phyloP scores from a whole-genome alignment of 2,888 invertebrate species.

The Pegoplata infirma region DNA sequence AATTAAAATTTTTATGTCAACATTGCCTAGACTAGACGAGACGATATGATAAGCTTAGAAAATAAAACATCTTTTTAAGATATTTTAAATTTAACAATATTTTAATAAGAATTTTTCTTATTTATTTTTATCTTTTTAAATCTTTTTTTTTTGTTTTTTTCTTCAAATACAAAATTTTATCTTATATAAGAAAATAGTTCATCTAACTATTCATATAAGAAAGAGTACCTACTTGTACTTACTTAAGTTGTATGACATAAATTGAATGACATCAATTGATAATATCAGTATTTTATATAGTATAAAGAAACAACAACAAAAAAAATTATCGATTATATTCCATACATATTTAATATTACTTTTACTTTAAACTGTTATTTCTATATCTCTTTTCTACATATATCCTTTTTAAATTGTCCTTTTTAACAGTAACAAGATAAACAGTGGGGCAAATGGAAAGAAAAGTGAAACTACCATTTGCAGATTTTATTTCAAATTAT shows the following conservation, averaged over 20 bases:
- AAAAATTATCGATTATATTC: conserved; percentile 44
- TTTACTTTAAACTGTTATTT: conserved; percentile 11
- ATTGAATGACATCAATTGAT: conserved; percentile 32
- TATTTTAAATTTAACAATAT: background rate
- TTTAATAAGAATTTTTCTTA: background rate
- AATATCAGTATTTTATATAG: conserved; percentile 24
- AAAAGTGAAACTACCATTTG: no score
- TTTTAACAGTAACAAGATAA: conserved; percentile 24
- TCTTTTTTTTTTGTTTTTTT: background rate
- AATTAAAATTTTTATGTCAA: conserved; percentile 34
- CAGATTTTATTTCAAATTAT: no score
- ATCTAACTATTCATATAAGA: no score
- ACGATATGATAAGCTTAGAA: background rate
- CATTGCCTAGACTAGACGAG: conserved; percentile 24
- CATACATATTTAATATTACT: conserved; percentile 19
- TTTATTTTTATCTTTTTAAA: background rate
- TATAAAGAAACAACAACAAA: no score
- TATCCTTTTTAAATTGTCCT: conserved; percentile 22
- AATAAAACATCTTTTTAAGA: background rate
- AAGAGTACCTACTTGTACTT: background rate
- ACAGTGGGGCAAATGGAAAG: no score
- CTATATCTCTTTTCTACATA: background rate
- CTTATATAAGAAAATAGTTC: background rate
- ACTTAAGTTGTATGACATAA: conserved; percentile 11
- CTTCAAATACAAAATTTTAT: background rate